A percentile compares a stretch with the other conserved stretches of the same genome.
phyloP scores from a whole-genome alignment of 2,797 vertebrate species.

The Setipinna tenuifilis region DNA sequence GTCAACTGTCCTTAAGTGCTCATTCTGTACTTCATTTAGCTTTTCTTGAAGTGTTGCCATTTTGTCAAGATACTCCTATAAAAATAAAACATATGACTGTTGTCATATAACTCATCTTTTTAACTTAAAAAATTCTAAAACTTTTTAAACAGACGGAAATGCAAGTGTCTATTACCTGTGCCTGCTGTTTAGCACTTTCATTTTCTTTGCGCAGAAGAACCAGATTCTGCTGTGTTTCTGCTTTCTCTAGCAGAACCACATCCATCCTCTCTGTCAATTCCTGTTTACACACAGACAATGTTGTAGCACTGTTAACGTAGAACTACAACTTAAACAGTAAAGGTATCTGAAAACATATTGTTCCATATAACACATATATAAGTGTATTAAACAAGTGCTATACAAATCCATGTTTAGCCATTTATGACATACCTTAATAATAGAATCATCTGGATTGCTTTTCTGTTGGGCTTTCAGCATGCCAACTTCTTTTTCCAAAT shows the following conservation, averaged over 20 bases:
- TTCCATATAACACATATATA: background rate
- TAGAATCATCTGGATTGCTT: constrained; percentile 73
- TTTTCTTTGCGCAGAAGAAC: constrained; percentile 83
- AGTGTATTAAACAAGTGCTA: background rate
- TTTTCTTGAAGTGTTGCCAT: constrained; percentile 73
- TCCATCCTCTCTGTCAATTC: constrained; percentile 90
- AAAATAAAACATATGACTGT: background rate
- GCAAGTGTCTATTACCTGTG: constrained; percentile 73
- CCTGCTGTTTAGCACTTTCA: constrained; percentile 77
- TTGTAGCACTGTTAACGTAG: background rate
- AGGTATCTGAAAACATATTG: background rate
- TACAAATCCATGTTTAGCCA: background rate
- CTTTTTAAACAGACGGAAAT: no score
- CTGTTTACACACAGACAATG: constrained; percentile 65
- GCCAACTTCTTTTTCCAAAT: constrained; percentile 89
- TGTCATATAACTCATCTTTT: background rate
- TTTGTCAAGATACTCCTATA: constrained; percentile 54
- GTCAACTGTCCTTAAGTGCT: constrained; percentile 74
- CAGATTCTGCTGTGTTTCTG: constrained; percentile 88
- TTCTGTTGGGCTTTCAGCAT: constrained; percentile 75
- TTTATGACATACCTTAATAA: constrained; percentile 82
- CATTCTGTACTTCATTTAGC: constrained; percentile 69
- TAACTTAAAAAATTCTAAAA: no score
- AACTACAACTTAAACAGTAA: no score
- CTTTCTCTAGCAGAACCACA: constrained; percentile 89